Base-by-base conservation (phyloP, 1,140 invertebrate genomes). In the Scaptomyza pallida region DNA sequence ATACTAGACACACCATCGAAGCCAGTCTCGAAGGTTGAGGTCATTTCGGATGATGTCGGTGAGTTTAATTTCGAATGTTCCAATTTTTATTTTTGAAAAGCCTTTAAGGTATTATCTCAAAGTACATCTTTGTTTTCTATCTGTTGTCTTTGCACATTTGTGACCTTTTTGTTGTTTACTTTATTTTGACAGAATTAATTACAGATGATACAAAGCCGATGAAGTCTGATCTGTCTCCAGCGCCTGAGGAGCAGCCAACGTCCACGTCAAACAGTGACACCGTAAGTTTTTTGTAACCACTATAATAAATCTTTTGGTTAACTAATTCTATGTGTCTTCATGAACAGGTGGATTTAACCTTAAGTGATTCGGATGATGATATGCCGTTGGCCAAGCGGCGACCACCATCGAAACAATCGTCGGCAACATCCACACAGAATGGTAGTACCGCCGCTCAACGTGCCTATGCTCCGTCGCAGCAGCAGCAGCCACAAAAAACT, bases 1-100 rank as follows among this genome's bases (percentile, higher is more conserved):
- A 57, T 93, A n/a, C 37, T 91, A 85, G 61, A 89, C 83, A 75
- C 91, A 75, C 72, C 89, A 67, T 51, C 91, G 68, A 92, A 92
- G 51, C 72, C 78, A 35, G 71, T 86, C 48, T 72, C 86, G 17
- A 92, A 92, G 59, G 92, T 93, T 50, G 92, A 93, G 86, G 92
- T 93, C 60, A 93, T 93, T 59, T 91, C 92, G 4, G 93, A 93
- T 80, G 93, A 93, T 86, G 85, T 92, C 57, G 92, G 92, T 92
- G 63, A 50, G 61, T 48, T 33, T 0, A 6, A 0, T 75, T 73
- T 48, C n/a, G n/a, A n/a, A n/a, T n/a, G n/a, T n/a, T n/a, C n/a
- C n/a, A n/a, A n/a, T n/a, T n/a, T n/a, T n/a, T n/a, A n/a, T n/a
- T n/a, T n/a, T n/a, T n/a, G n/a, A n/a, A n/a, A n/a, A n/a, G n/a